These are phyloP conservation scores for Ctenomys sociabilis DNA, from an alignment of 2,113 vertebrate species.

Conservation along the genomic window DNA sequence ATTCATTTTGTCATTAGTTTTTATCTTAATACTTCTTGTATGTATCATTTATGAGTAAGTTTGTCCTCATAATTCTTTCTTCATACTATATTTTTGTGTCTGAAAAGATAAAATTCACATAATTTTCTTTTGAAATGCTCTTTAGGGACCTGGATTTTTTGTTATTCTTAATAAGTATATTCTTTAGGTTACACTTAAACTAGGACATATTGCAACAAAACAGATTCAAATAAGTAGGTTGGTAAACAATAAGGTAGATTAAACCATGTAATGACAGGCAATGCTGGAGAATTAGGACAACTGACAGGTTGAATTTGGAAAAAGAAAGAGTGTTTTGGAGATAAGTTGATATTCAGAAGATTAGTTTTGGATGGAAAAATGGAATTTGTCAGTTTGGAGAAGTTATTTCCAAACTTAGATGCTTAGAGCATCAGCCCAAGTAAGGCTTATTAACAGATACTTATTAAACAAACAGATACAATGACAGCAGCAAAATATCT, in stretches of 20 bases:
- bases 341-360: not conserved
- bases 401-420: not conserved
- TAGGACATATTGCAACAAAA: not conserved
- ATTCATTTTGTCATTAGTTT: not conserved
- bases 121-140: not conserved
- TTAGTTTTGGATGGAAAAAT: not conserved
- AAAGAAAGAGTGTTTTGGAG: not conserved
- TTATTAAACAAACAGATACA: not conserved
- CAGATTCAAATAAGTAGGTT: not conserved
- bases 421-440: not conserved
- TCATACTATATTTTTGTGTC: not conserved
- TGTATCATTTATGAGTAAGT: not conserved
- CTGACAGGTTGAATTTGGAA: not conserved
- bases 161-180: not conserved
- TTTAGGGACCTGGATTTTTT: not conserved
- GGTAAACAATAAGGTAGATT: not conserved
- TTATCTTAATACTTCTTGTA: not conserved
- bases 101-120: slow-evolving; percentile 10
- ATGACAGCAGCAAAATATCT: not conserved
- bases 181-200: not conserved
- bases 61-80: not conserved
- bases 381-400: not conserved
- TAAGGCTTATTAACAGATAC: no score
- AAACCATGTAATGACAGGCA: not conserved
- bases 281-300: not conserved